Evolutionary conservation across 2,888 invertebrate genomes (phyloP), one percentile per base, ranked within the genome.

Genomic region (Papilio demoleus): DNA sequence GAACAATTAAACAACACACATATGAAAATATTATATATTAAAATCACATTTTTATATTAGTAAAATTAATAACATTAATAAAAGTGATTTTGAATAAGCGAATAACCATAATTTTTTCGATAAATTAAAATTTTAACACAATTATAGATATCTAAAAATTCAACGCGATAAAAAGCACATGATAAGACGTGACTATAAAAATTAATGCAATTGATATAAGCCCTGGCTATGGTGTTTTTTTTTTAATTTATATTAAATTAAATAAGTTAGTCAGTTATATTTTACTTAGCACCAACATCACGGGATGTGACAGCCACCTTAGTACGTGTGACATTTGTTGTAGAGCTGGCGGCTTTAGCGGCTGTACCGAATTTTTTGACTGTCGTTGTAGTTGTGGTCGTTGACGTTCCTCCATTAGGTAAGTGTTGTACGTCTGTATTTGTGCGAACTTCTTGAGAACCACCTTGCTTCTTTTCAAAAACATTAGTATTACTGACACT

Each of bases 361-460:
- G 88, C 81, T 0, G 88, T 87, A 2, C 91, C 92, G 6, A 90
- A 80, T 77, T 88, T 91, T 53, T 78, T 82, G 24, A 90, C 77
- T 4, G 91, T 92, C 12, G 88, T 92, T 1, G 90, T 92, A 6
- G 91, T 90, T 6, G 91, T 92, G 2, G 90, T 91, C 72, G 86
- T 89, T 36, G 88, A 75, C 60, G 81, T 78, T 56, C 92, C 91
- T 45, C 92, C 92, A 71, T 92, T 87, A 5, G 88, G 80, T 67
- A 91, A 81, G 40, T 88, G 82, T 72, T 89, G 80, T n/a, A 91
- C 87, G 65, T 90, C 85, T 47, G 85, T 88, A 38, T 87, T 87
- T 14, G 88, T 82, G 3, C 82, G 81, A 1, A 91, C 88, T 78
- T 90, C 87, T 72, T 92, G 87, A 50, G 86, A 81, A 12, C 84